Evolutionary conservation across 2,888 invertebrate genomes (phyloP).

Genomic region (Anticlea derivata): DNA sequence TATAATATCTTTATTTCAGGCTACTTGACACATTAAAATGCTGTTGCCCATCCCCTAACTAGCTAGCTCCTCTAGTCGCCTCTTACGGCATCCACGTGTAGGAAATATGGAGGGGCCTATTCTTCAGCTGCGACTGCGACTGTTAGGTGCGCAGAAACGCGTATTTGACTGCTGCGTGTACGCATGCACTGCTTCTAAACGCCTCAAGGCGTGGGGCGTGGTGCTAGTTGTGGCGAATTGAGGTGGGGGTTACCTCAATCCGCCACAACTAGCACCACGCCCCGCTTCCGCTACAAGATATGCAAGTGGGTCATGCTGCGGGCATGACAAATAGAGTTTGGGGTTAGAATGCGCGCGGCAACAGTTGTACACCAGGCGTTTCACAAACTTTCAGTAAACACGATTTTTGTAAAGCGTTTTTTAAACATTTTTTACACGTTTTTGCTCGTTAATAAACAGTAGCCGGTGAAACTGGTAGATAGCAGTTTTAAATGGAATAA

Average conservation of each 20-base stretch:
- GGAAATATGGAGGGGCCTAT: no score
- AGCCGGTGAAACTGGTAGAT: slow-evolving; percentile 15
- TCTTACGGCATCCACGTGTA: no score
- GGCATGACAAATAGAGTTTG: slow-evolving; percentile 47
- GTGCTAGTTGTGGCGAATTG: slow-evolving; percentile 6
- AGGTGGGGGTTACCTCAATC: slow-evolving; percentile 15
- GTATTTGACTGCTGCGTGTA: no score
- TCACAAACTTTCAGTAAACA: slow-evolving; percentile 30
- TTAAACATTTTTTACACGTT: not conserved
- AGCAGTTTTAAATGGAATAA: slow-evolving; percentile 19
- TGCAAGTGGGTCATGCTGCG: slow-evolving; percentile 45
- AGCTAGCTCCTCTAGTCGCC: no score
- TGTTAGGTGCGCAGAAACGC: no score
- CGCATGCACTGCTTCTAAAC: no score
- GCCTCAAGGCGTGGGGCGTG: slow-evolving; percentile 7
- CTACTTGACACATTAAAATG: no score
- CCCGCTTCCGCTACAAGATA: slow-evolving; percentile 37
- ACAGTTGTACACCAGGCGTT: slow-evolving; percentile 30
- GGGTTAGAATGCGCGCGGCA: slow-evolving; percentile 29
- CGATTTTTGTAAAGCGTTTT: slow-evolving; percentile 2
- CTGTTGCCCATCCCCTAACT: no score
- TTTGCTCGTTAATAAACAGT: slow-evolving; percentile 15
- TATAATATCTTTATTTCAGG: no score
- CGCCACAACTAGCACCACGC: slow-evolving; percentile 13
- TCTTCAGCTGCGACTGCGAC: no score